A percentile compares a stretch with the other conserved stretches of the same genome.
Evolutionary conservation across 1,140 invertebrate genomes (phyloP).

Genomic region (Drosophila kanapiae): DNA sequence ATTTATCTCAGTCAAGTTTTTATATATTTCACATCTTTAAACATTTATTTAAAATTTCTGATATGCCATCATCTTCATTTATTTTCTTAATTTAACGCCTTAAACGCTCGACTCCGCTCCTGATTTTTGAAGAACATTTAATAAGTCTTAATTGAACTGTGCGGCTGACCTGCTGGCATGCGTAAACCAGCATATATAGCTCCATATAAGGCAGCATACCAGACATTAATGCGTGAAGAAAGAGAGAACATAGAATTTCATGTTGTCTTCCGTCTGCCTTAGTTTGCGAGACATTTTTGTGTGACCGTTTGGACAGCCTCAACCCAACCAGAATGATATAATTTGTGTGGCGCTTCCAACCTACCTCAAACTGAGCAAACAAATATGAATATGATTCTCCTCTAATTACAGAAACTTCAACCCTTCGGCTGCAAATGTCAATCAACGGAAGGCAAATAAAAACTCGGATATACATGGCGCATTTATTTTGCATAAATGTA

Average conservation of each 20-base stretch:
- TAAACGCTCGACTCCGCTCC: conserved; percentile 17
- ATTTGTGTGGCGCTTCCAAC: conserved; percentile 12
- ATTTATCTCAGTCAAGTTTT: not conserved
- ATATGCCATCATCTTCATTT: too few species aligned
- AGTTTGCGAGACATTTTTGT: not conserved
- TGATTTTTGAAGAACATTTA: conserved; percentile 44
- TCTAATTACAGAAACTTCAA: conserved; percentile 51
- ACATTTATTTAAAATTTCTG: not conserved
- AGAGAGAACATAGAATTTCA: not conserved
- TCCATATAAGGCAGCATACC: conserved; percentile 16
- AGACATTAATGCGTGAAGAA: conserved; percentile 9
- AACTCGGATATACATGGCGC: conserved; percentile 13
- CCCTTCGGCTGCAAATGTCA: conserved; percentile 67
- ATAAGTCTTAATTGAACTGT: conserved; percentile 79
- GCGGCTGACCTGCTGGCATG: conserved; percentile 67
- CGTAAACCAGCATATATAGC: conserved; percentile 15
- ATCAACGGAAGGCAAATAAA: conserved; percentile 54
- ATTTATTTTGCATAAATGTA: conserved; percentile 58
- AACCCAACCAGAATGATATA: not conserved
- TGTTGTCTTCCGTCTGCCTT: not conserved
- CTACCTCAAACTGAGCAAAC: conserved; percentile 35
- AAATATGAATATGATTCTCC: conserved; percentile 22
- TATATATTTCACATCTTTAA: not conserved
- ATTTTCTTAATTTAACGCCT: not conserved
- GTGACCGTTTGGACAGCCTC: not conserved